Conservation (phyloP, 2,797 vertebrate genomes). For the Pseudochromis fuscus region DNA sequence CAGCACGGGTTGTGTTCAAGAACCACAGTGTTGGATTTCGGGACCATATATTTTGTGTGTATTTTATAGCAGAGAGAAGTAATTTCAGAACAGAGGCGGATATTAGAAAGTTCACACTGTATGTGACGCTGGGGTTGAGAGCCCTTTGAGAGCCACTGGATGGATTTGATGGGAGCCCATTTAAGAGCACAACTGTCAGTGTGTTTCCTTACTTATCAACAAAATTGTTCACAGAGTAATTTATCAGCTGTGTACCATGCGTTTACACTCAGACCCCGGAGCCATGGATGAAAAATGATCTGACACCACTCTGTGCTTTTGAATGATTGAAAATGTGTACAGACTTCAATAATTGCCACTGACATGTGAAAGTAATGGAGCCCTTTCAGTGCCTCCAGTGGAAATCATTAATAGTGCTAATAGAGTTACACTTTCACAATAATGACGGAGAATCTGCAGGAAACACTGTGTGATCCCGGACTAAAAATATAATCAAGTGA, state of each 20-base stretch:
- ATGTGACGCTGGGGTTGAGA: not conserved
- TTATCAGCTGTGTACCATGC: slow-evolving; percentile 6
- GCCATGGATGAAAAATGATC: slow-evolving; percentile 45
- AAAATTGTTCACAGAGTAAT: slow-evolving; percentile 35
- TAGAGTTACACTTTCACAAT: slow-evolving; percentile 44
- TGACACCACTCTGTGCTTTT: slow-evolving; percentile 23
- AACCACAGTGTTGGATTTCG: slow-evolving; percentile 5
- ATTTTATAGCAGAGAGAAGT: slow-evolving; percentile 12
- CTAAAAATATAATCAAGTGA: slow-evolving; percentile 1
- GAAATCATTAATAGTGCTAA: slow-evolving; percentile 59
- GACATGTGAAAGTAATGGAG: slow-evolving; percentile 61
- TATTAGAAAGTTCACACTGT: slow-evolving; percentile 14
- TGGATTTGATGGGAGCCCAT: not conserved
- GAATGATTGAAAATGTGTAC: slow-evolving; percentile 57
- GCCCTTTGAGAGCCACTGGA: not conserved
- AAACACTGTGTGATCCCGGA: not conserved
- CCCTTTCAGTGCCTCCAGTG: slow-evolving; percentile 43
- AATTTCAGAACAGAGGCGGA: slow-evolving; percentile 6
- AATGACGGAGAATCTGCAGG: slow-evolving; percentile 6
- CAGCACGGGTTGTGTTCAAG: slow-evolving; percentile 4
- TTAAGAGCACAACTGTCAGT: not conserved
- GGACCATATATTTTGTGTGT: not conserved
- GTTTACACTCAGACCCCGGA: slow-evolving; percentile 24
- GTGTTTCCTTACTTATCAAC: slow-evolving; percentile 20
- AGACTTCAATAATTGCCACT: slow-evolving; percentile 59